Evolutionary conservation across 92 coral and sea anemone genomes (phyloP), one percentile per base, ranked within the genome.

Genomic region (Phenganax marumi): DNA sequence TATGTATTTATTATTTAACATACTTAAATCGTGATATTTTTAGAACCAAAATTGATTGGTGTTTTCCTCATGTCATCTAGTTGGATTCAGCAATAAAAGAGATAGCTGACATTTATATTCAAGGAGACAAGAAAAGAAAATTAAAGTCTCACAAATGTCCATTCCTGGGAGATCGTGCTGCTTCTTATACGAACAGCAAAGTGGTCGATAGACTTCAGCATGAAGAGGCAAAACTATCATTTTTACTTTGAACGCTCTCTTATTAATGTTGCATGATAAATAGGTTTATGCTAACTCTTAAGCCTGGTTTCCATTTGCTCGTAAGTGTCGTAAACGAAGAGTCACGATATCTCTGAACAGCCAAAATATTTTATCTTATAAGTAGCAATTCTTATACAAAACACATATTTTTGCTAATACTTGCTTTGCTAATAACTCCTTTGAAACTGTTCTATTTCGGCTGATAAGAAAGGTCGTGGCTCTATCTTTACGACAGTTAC

Each of bases 41-140:
- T 61, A 61, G 68, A 26, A 61, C 68, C 8, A 61, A 61, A 16
- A 61, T 16, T 61, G 68, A 61, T 61, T 61, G 68, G n/a, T 61
- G 68, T 26, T 61, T 61, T 61, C 68, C 68, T 7, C 68, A 8
- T 7, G 68, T 61, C 8, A 61, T 61, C 68, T 26, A 61, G n/a
- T 16, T 61, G n/a, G 68, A 61, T 61, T 61, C 68, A 61, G 68
- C 68, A 6, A 16, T 61, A 7, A 61, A 61, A 61, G 68, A 61
- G 68, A 61, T 61, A 61, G 68, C 68, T 61, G n/a, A n/a, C n/a
- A n/a, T n/a, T n/a, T n/a, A 61, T 7, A 61, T 61, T 61, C n/a
- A 61, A 54, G 60, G 60, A 10, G 9, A 61, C 22, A 61, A 7
- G n/a, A 8, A 16, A 61, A 8, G 17, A 8, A 61, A 61, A 7